Evolutionary conservation across 2,113 vertebrate species (phyloP).

Genomic region (Emydocephalus ijimae): DNA sequence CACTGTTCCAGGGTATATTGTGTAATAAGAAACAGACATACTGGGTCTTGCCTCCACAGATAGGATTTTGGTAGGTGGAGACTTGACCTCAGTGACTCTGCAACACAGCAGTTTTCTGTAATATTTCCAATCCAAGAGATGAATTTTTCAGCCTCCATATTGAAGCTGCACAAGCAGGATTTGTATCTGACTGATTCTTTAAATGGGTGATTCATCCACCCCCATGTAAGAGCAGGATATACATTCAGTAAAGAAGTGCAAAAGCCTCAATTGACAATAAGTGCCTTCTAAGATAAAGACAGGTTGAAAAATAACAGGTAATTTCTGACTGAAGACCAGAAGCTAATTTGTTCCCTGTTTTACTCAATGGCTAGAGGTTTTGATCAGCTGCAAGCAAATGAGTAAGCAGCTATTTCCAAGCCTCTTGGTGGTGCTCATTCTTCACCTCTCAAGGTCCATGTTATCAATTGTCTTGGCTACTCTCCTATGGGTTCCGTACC

Average conservation of each 20-base stretch:
- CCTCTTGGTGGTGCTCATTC: not conserved
- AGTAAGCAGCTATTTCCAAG: not conserved
- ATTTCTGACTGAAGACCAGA: not conserved
- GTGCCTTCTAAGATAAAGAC: too few relatives aligned
- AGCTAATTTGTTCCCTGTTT: not conserved
- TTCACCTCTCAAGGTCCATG: not conserved
- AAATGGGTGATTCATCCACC: not conserved
- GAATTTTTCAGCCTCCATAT: not conserved
- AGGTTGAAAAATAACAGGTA: not conserved
- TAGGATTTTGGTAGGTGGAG: not conserved
- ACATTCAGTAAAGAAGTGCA: not conserved
- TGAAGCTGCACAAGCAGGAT: not conserved
- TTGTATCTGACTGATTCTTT: not conserved
- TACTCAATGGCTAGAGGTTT: not conserved
- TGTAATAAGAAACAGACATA: not conserved
- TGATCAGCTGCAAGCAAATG: not conserved
- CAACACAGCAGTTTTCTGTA: not conserved
- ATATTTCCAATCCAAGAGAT: not conserved
- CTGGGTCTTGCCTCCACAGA: not conserved
- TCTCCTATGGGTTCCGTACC: conserved; percentile 62
- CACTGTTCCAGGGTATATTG: not conserved
- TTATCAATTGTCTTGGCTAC: not conserved
- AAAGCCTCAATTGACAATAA: too few relatives aligned
- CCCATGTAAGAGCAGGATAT: not conserved
- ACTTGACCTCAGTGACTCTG: not conserved